Conservation (phyloP, 2,113 vertebrate genomes). For the Chrysochloris asiatica region DNA sequence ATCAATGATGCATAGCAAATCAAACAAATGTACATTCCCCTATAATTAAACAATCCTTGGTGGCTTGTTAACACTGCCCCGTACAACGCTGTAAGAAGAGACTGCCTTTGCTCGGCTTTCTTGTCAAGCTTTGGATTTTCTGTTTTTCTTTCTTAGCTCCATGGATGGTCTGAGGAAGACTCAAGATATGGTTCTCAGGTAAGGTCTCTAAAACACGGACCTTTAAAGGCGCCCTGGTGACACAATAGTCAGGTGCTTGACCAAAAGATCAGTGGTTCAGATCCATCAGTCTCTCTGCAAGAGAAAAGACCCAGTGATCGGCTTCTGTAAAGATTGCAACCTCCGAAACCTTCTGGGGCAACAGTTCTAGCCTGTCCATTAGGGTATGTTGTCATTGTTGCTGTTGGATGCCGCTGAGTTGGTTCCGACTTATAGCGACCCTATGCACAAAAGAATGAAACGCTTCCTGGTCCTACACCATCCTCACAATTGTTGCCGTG, state of each 20-base stretch:
- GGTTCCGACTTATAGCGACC: no score
- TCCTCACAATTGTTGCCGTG: no score
- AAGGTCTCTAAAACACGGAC: not conserved
- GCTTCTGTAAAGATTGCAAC: not conserved
- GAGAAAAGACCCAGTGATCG: not conserved
- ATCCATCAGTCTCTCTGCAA: not conserved
- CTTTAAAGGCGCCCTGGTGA: not conserved
- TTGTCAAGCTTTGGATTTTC: not conserved
- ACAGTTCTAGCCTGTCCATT: no score
- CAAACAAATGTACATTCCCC: not conserved
- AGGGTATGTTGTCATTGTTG: no score
- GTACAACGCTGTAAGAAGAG: not conserved
- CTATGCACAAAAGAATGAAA: no score
- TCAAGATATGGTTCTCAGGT: not conserved
- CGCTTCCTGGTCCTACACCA: no score
- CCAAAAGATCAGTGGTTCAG: not conserved
- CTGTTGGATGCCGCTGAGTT: no score
- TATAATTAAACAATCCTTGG: slow-evolving; percentile 21
- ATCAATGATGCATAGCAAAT: not conserved
- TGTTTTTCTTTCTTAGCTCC: not conserved
- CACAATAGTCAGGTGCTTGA: not conserved
- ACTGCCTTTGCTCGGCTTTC: not conserved
- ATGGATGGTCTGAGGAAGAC: not conserved
- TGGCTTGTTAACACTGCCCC: not conserved
- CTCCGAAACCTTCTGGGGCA: not conserved